phyloP scores from a whole-genome alignment of 1,140 invertebrate genomes.

The Eurosta solidaginis region DNA sequence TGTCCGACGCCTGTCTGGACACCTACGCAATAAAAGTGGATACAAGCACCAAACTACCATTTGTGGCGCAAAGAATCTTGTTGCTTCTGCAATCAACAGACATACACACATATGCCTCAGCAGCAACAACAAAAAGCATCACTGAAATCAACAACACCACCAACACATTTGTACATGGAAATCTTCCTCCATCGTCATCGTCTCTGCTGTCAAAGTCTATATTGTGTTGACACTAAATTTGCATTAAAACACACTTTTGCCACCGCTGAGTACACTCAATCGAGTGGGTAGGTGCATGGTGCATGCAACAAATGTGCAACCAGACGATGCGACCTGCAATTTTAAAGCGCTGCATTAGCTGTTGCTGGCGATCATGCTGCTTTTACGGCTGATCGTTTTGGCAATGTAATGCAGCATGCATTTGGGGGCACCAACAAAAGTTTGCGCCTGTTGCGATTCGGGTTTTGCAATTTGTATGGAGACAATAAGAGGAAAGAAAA shows the following conservation, averaged over 20 bases:
- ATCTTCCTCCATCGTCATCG: neutral
- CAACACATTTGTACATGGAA: neutral
- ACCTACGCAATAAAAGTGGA: constrained; percentile 10
- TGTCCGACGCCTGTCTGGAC: constrained; percentile 27
- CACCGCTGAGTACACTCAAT: neutral
- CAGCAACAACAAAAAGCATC: neutral
- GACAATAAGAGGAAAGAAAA: too few species aligned
- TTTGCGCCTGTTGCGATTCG: too few species aligned
- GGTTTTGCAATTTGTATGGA: too few species aligned
- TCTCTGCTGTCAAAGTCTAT: constrained; percentile 14
- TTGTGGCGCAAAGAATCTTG: too few species aligned
- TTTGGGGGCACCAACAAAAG: too few species aligned
- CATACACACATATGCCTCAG: neutral
- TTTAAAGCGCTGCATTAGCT: neutral
- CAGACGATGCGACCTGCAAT: too few species aligned
- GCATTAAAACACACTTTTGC: constrained; percentile 24
- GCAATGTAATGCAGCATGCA: neutral
- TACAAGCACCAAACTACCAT: neutral
- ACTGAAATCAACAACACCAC: neutral
- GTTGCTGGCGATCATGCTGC: neutral
- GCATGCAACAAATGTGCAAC: too few species aligned
- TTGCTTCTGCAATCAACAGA: too few species aligned
- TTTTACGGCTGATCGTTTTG: neutral
- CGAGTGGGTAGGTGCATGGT: neutral
- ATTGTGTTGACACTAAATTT: constrained; percentile 25